Evolutionary conservation across 2,113 vertebrate species (phyloP).

Genomic region (Salminus brasiliensis): DNA sequence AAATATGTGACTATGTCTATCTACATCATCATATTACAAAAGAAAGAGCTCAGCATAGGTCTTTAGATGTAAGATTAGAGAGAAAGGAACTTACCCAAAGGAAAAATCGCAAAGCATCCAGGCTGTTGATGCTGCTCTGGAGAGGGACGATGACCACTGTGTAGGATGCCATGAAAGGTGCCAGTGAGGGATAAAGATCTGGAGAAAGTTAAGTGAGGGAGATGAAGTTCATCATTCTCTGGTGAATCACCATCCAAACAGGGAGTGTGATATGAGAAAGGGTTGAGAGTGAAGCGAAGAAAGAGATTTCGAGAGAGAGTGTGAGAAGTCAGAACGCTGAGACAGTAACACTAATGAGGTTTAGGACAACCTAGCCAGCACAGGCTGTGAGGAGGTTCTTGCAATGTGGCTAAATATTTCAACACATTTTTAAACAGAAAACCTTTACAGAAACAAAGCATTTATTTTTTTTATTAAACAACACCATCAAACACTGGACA

Average conservation of each 20-base stretch:
- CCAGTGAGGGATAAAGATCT: background rate
- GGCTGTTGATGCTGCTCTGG: constrained; percentile 8
- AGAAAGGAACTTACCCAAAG: constrained; percentile 38
- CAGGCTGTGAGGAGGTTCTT: background rate
- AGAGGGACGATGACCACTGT: constrained; percentile 32
- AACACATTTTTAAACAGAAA: background rate
- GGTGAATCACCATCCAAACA: constrained; percentile 5
- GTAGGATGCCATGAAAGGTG: constrained; percentile 33
- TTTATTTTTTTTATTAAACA: constrained; percentile 1
- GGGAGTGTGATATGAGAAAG: constrained; percentile 5
- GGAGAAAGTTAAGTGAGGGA: background rate
- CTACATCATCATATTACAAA: too few species aligned
- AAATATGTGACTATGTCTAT: too few species aligned
- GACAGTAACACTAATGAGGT: background rate
- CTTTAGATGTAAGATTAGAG: background rate
- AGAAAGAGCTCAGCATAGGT: too few species aligned
- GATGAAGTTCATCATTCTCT: constrained; percentile 4
- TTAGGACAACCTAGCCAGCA: background rate
- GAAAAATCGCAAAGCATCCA: constrained; percentile 42
- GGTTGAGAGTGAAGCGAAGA: background rate
- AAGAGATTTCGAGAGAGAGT: background rate
- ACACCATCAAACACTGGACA: background rate
- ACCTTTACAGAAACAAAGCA: background rate
- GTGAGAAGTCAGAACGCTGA: background rate
- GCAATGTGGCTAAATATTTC: background rate